A percentile compares a stretch with the other conserved stretches of the same genome.
Conservation (phyloP, 1,140 invertebrate species). For the Lasaia peninsularis region DNA sequence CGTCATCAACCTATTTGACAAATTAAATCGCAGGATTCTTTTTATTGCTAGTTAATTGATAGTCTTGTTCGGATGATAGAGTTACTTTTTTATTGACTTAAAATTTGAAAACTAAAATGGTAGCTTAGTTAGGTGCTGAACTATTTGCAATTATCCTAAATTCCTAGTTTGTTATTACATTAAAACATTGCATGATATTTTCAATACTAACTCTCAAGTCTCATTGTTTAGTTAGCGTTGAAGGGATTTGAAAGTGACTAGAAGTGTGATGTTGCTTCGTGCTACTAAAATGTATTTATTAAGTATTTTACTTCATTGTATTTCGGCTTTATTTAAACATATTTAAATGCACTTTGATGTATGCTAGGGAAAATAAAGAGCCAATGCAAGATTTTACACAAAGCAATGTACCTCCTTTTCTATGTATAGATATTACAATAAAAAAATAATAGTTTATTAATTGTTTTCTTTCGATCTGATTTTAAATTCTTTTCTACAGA, state of each 20-base stretch:
- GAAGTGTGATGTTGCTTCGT: not conserved
- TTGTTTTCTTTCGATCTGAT: slow-evolving; percentile 5
- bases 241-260: not conserved
- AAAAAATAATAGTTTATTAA: slow-evolving; percentile 33
- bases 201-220: not conserved
- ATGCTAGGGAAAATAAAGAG: not conserved
- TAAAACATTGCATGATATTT: not conserved
- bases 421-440: slow-evolving; percentile 42
- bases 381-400: slow-evolving; percentile 42
- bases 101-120: not conserved
- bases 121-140: not conserved
- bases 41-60: too few species aligned
- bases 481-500: not conserved
- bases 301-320: not conserved
- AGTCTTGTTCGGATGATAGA: too few species aligned
- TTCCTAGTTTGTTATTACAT: not conserved
- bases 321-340: not conserved
- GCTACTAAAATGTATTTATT: not conserved
- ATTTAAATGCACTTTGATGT: not conserved
- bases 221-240: not conserved
- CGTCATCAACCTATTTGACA: too few species aligned
- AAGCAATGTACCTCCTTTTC: slow-evolving; percentile 50
- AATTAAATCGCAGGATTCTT: too few species aligned
- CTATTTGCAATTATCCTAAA: not conserved
- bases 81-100: too few species aligned